A percentile compares a stretch with the other conserved stretches of the same genome.
Conservation (phyloP, 1,140 invertebrate species). For the Drosophila malerkotliana region DNA sequence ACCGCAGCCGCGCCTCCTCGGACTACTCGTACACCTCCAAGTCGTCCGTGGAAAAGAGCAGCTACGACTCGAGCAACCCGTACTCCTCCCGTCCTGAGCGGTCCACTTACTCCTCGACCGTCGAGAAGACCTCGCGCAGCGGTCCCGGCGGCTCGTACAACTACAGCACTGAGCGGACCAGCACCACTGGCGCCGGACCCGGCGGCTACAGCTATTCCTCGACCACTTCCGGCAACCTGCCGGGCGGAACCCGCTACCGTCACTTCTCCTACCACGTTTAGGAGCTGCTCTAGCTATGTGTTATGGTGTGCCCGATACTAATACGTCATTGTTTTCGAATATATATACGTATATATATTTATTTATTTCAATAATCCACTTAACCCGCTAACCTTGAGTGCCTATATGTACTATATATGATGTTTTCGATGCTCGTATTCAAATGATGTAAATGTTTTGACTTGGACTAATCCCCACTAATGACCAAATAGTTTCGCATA, state of each 20-base stretch:
- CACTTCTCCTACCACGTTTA: slow-evolving; percentile 94
- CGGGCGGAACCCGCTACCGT: slow-evolving; percentile 91
- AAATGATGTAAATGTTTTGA: slow-evolving; percentile 64
- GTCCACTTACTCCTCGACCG: slow-evolving; percentile 87
- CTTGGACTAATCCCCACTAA: slow-evolving; percentile 72
- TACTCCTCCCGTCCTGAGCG: slow-evolving; percentile 86
- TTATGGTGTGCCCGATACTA: slow-evolving; percentile 37
- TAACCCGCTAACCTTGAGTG: slow-evolving; percentile 62
- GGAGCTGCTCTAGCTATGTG: slow-evolving; percentile 51
- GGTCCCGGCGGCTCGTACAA: slow-evolving; percentile 88
- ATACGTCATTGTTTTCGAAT: slow-evolving; percentile 41
- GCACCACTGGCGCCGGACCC: slow-evolving; percentile 88
- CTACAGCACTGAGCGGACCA: slow-evolving; percentile 89
- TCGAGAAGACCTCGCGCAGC: slow-evolving; percentile 87
- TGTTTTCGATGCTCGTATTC: slow-evolving; percentile 41
- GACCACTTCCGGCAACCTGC: slow-evolving; percentile 89
- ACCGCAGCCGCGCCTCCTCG: slow-evolving; percentile 85
- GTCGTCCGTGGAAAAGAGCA: slow-evolving; percentile 85
- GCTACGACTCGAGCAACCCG: slow-evolving; percentile 85
- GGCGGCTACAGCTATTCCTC: slow-evolving; percentile 93
- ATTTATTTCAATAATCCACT: slow-evolving; percentile 34
- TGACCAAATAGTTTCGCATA: slow-evolving; percentile 55
- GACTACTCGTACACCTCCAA: slow-evolving; percentile 92
- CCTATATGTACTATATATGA: slow-evolving; percentile 33
- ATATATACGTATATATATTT: slow-evolving; percentile 18